Evolutionary conservation across 2,113 vertebrate species (phyloP), one percentile per base, ranked within the genome.

Genomic region (Etheostoma cragini): DNA sequence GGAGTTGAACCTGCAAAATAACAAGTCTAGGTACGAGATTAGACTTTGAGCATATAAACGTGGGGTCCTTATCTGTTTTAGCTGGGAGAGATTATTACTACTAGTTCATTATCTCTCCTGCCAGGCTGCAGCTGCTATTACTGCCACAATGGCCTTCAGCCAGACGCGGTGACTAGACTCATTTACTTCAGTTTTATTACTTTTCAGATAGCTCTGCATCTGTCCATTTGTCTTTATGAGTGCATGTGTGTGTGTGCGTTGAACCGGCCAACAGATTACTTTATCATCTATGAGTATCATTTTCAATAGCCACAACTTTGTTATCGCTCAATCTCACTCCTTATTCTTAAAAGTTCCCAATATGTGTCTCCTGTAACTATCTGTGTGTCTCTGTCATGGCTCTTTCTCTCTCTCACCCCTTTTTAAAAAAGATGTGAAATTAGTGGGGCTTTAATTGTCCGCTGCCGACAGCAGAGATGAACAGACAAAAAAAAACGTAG

Each of bases 181-280:
- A 92, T 92, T 93, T 91, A 87, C 87, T 92, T 78, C 60, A 88
- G 50, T 91, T 90, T 91, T 91, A 92, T 92, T 90, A 90, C 91
- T 88, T 90, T 90, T 90, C 90, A 91, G 90, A 92, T 89, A 90
- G 87, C 62, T 86, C 63, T 62, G 72, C 26, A 58, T 88, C 76
- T 61, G 76, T 91, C 87, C 80, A 61, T 89, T 81, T 88, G 82
- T 80, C 79, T 86, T 73, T 76, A 76, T 78, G 85, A 76, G 81
- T 26, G 69, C 16, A 13, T 26, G 45, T 1, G 47, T 71, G 47
- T 71, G 86, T 74, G 87, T 15, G 76, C 6, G 53, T 38, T 26
- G 64, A 80, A 82, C 77, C 70, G 4, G 24, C 69, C 61, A 12
- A 30, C 67, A 82, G 86, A 89, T 80, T 75, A 85, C 83, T 89